Base-by-base conservation (phyloP, 2,797 vertebrate genomes). In the Denticeps clupeoides region DNA sequence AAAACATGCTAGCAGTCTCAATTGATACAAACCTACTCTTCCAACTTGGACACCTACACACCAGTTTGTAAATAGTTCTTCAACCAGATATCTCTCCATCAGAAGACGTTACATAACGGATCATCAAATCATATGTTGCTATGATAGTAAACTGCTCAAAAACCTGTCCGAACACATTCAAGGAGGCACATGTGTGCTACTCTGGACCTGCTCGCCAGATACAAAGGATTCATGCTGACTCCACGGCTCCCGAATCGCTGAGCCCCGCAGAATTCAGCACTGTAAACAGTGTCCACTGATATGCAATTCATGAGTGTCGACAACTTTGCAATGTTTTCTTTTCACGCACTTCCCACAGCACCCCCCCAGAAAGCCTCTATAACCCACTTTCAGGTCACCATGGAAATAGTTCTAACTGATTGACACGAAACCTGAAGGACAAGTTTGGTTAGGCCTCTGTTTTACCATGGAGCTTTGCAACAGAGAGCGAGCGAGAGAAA, bases 251-350 rank as follows among this genome's bases (percentile, higher is more conserved):
- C 18, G 8, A 4, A 18, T 16, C 19, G 33, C 33, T 37, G 37
- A 18, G 33, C 33, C 19, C 37, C 2, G 33, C 33, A 37, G 33
- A 19, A 37, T 33, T 37, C 33, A 15, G 19, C 33, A 19, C 15
- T 19, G 19, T 33, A 37, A 37, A 37, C 33, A 19, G 10, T 8
- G 16, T 18, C 16, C 33, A 19, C 33, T 37, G 16, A 37, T 15
- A 37, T 37, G 33, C 33, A 37, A 37, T 33, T 37, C 33, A 37
- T 18, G 16, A 37, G 15, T 16, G 19, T 37, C 33, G 37, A 37
- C 33, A 37, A 9, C 33, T 16, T 37, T 8, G 37, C 31, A 32
- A 32, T 33, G 31, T n/a, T 13, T n/a, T 28, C 28, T 31, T 32
- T 33, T 33, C 32, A 33, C 13, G 15, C 13, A 9, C 22, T 22